Evolutionary conservation across 2,888 invertebrate species (phyloP), one percentile per base, ranked within the genome.

Genomic region (Clepsis dumicolana): DNA sequence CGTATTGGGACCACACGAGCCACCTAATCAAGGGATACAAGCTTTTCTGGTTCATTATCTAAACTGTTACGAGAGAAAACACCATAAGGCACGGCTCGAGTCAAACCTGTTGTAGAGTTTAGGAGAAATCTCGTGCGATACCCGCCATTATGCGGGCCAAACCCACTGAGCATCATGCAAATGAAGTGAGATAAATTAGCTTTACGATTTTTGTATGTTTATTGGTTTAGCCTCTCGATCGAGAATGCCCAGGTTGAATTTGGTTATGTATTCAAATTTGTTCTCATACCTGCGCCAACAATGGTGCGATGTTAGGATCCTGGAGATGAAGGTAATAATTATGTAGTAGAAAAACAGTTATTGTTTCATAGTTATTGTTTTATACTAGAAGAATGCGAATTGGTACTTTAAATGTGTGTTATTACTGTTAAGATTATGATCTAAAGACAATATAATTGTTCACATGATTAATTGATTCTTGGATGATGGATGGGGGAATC

Each of bases 41-140:
- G 59, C 63, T 44, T 38, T 10, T 64, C 68, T 68, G 59, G 44
- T 68, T 68, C 63, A 68, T 68, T 68, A 68, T 59, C 68, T 59
- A 68, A 68, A 68, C 59, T 38, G 68, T 68, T 68, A 68, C 64
- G 61, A 67, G 76, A 77, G 77, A 83, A 82, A 81, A 52, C 74
- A 74, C 77, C 79, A 84, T 83, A 83, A 71, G 73, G 70, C 80
- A 81, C 84, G 66, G 71, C 73, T 69, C 73, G 71, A 69, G 75
- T 68, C 54, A 71, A 84, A 86, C 88, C 82, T 80, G 88, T 86
- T 74, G 67, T 72, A 70, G 74, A 73, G 56, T 67, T 83, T 82
- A 77, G 77, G 80, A 78, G 83, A 86, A 85, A 84, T 75, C 70
- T 76, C 67, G 63, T 66, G 70, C 70, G 25, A 63, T 35, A 63